These are phyloP conservation scores for Hippocampus kuda DNA, from an alignment of 2,797 vertebrate species.

Conservation along the genomic window DNA sequence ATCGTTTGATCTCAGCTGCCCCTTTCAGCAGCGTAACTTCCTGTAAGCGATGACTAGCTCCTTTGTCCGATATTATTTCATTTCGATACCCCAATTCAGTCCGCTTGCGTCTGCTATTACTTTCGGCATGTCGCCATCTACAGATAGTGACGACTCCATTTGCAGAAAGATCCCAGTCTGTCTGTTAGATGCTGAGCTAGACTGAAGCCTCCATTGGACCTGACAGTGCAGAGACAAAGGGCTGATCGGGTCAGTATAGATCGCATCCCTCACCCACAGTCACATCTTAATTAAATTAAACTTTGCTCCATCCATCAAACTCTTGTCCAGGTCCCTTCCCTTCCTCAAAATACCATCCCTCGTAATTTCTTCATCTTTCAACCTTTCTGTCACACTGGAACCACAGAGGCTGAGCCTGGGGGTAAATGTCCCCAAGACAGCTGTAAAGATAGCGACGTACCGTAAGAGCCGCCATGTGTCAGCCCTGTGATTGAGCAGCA, in stretches of 20 bases:
- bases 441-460: background rate
- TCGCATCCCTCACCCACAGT: conserved; percentile 29
- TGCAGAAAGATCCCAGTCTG: conserved; percentile 2
- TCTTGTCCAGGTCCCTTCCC: background rate
- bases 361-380: background rate
- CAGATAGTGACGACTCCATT: conserved; percentile 36
- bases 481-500: background rate
- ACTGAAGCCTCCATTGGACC: conserved; percentile 22
- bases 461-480: background rate
- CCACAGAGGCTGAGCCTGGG: background rate
- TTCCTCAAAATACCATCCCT: conserved; percentile 7
- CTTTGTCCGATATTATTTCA: background rate
- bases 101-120: background rate
- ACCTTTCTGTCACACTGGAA: background rate
- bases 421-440: background rate
- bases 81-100: background rate
- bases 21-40: background rate
- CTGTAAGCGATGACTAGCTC: background rate
- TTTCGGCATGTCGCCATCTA: conserved; percentile 10
- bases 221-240: conserved; percentile 18
- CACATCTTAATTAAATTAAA: background rate
- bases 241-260: conserved; percentile 11
- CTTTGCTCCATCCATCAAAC: conserved; percentile 15
- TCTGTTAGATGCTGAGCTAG: conserved; percentile 13
- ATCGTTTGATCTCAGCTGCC: background rate